Evolutionary conservation across 2,888 invertebrate species (phyloP).

Genomic region (Sturmia bella): DNA sequence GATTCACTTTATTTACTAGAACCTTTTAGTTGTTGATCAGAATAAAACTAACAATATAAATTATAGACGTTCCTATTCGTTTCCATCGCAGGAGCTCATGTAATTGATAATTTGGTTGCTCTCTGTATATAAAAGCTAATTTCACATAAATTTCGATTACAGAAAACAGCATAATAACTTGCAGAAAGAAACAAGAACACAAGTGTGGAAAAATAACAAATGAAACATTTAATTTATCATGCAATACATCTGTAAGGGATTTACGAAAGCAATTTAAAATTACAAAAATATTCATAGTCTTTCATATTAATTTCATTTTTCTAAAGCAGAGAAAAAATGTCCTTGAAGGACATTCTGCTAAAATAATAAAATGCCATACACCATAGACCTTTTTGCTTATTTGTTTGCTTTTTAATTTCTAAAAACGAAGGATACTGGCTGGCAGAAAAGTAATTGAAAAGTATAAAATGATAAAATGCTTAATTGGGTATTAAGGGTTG

Average conservation of each 20-base stretch:
- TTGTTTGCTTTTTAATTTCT: slow-evolving; percentile 17
- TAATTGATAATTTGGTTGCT: no score
- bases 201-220: slow-evolving; percentile 23
- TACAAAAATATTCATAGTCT: neutral
- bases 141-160: slow-evolving; percentile 45
- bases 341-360: slow-evolving; percentile 39
- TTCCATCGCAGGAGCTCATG: no score
- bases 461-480: slow-evolving; percentile 57
- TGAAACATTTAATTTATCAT: slow-evolving; percentile 44
- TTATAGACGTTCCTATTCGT: no score
- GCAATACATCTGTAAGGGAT: slow-evolving; percentile 40
- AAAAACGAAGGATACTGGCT: slow-evolving; percentile 7
- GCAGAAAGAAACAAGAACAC: neutral
- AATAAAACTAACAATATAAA: no score
- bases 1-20: no score
- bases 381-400: slow-evolving; percentile 13
- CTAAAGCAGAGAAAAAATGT: slow-evolving; percentile 5
- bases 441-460: slow-evolving; percentile 18
- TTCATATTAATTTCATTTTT: slow-evolving; percentile 28
- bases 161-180: slow-evolving; percentile 8
- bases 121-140: slow-evolving; percentile 40
- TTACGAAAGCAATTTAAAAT: slow-evolving; percentile 17
- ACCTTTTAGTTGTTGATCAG: no score
- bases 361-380: slow-evolving; percentile 32
- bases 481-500: slow-evolving; percentile 69